These are phyloP conservation scores for Chaetodon auriga DNA, from an alignment of 2,113 vertebrate genomes.

Conservation along the genomic window DNA sequence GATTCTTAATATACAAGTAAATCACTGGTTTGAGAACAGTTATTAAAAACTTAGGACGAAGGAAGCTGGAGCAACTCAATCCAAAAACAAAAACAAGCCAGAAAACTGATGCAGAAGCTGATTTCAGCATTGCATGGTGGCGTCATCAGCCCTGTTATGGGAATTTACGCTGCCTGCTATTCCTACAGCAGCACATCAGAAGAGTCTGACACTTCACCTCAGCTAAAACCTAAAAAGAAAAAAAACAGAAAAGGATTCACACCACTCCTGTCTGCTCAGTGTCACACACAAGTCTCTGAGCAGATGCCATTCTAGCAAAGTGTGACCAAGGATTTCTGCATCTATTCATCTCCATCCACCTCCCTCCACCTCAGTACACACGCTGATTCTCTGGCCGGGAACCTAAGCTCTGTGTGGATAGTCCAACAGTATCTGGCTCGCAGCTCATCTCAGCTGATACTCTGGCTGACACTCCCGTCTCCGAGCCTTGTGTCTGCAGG, in stretches of 20 bases:
- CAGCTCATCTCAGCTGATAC: constrained; percentile 36
- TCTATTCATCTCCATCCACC: constrained; percentile 62
- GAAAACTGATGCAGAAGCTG: neutral
- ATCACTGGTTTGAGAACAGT: neutral
- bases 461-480: constrained; percentile 44
- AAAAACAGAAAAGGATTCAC: neutral
- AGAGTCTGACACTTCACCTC: neutral
- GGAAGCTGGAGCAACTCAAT: neutral
- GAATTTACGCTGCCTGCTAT: constrained; percentile 15
- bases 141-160: neutral
- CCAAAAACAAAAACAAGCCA: neutral
- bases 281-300: constrained; percentile 40
- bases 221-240: constrained; percentile 19
- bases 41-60: neutral
- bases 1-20: neutral
- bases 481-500: constrained; percentile 25
- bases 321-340: constrained; percentile 41
- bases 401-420: constrained; percentile 46
- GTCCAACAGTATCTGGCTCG: constrained; percentile 57
- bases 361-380: constrained; percentile 35
- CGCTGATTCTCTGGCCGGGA: constrained; percentile 61
- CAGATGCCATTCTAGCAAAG: constrained; percentile 47
- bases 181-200: constrained; percentile 30
- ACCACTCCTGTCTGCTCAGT: constrained; percentile 16
- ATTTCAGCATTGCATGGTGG: constrained; percentile 1